These are phyloP conservation scores for Caiman crocodilus DNA, from an alignment of 2,797 vertebrate species.

Conservation along the genomic window DNA sequence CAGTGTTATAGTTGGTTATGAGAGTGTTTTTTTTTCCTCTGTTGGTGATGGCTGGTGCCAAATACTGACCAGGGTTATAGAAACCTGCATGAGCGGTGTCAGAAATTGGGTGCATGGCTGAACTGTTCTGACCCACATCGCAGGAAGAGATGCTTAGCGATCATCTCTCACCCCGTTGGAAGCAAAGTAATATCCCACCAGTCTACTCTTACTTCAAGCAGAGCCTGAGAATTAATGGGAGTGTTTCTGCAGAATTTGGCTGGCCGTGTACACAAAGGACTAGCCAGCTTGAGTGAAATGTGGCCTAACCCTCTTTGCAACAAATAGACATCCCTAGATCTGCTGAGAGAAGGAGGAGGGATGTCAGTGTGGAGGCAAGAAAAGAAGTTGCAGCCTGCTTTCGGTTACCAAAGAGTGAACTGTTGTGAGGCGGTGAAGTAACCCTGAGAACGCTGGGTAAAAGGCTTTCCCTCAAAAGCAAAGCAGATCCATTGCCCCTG, in stretches of 20 bases:
- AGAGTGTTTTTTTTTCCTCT: conserved; percentile 83
- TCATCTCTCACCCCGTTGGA: not conserved
- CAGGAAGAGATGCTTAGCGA: not conserved
- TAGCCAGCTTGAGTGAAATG: not conserved
- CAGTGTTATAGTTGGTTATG: conserved; percentile 68
- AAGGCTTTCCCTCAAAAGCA: conserved; percentile 23
- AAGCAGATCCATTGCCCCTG: not conserved
- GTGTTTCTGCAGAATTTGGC: conserved; percentile 21
- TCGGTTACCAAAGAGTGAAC: conserved; percentile 53
- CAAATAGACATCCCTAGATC: conserved; percentile 30
- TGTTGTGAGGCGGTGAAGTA: conserved; percentile 16
- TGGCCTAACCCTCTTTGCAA: not conserved
- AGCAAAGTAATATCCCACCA: not conserved
- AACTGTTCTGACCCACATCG: conserved; percentile 59
- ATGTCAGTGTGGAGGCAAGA: conserved; percentile 16
- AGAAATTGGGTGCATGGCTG: conserved; percentile 56
- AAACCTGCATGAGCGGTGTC: conserved; percentile 54
- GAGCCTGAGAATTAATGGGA: conserved; percentile 5
- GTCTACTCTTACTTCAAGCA: not conserved
- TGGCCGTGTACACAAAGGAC: conserved; percentile 4
- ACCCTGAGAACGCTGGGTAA: not conserved
- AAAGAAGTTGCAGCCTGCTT: not conserved
- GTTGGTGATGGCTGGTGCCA: conserved; percentile 81
- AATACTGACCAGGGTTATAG: conserved; percentile 78
- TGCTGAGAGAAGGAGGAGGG: conserved; percentile 33